phyloP scores from a whole-genome alignment of 2,797 vertebrate species.

The Pangasius krempfi region DNA sequence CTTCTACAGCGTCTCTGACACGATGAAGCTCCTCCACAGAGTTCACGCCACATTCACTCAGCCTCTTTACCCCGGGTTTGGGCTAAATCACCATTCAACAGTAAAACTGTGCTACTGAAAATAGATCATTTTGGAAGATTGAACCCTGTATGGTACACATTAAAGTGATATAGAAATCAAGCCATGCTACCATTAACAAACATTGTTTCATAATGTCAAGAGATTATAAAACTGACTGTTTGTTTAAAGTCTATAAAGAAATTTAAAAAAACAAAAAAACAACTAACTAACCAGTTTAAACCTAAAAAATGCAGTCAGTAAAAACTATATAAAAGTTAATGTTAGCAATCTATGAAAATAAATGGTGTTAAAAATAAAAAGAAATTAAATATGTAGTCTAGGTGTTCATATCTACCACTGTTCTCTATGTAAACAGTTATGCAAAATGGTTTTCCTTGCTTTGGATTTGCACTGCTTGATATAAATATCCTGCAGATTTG shows the following conservation, averaged over 20 bases:
- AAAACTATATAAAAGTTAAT: neutral
- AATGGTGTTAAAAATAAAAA: neutral
- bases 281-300: neutral
- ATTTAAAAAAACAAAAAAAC: neutral
- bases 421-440: neutral
- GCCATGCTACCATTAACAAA: neutral
- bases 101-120: neutral
- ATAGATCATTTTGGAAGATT: neutral
- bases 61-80: neutral
- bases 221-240: neutral
- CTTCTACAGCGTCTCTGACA: neutral
- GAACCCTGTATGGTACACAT: neutral
- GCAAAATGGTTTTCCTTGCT: neutral
- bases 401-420: neutral
- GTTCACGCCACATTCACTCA: neutral
- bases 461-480: neutral
- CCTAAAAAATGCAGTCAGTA: neutral
- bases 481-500: neutral
- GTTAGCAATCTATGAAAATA: neutral
- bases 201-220: neutral
- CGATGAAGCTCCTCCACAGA: neutral
- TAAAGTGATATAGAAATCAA: neutral
- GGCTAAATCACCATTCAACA: neutral
- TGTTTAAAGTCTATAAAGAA: neutral
- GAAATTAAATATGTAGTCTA: neutral